Percentiles rank a stretch among this genome's conserved stretches.
phyloP scores from a whole-genome alignment of 2,113 vertebrate genomes.

The Semicossyphus pulcher region DNA sequence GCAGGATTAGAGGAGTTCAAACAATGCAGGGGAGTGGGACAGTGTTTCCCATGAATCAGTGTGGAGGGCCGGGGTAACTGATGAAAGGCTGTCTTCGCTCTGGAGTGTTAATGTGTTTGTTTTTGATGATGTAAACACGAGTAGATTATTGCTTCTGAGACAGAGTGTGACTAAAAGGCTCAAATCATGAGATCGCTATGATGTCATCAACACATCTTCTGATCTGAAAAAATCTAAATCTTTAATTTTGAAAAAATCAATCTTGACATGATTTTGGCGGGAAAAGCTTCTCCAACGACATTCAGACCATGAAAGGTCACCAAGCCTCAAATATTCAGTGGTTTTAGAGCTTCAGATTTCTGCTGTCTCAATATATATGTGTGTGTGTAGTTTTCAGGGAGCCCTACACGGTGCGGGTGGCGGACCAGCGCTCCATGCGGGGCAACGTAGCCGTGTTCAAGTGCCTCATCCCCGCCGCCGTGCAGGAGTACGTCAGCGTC shows the following conservation, averaged over 20 bases:
- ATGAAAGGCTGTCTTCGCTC: constrained; percentile 53
- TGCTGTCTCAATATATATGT: constrained; percentile 1
- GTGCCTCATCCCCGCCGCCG: constrained; percentile 98
- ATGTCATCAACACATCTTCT: neutral
- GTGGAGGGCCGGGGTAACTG: constrained; percentile 37
- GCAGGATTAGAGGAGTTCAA: constrained; percentile 62
- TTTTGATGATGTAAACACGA: constrained; percentile 50
- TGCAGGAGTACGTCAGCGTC: constrained; percentile 98
- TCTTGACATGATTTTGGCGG: neutral
- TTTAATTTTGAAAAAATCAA: neutral
- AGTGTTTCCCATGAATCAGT: constrained; percentile 46
- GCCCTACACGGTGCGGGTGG: constrained; percentile 99
- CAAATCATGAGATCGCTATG: neutral
- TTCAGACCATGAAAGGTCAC: constrained; percentile 15
- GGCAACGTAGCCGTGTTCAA: constrained; percentile 99
- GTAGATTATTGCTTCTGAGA: constrained; percentile 33
- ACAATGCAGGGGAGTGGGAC: constrained; percentile 42
- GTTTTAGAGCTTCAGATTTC: neutral
- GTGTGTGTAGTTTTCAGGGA: constrained; percentile 92
- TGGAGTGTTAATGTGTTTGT: constrained; percentile 56
- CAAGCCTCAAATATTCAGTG: neutral
- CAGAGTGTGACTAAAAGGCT: neutral
- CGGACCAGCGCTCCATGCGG: constrained; percentile 99
- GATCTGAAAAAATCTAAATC: too few species aligned
- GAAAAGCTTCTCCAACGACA: neutral